These are phyloP conservation scores for Fukomys damarensis DNA, from an alignment of 2,113 vertebrate species.

Conservation along the genomic window DNA sequence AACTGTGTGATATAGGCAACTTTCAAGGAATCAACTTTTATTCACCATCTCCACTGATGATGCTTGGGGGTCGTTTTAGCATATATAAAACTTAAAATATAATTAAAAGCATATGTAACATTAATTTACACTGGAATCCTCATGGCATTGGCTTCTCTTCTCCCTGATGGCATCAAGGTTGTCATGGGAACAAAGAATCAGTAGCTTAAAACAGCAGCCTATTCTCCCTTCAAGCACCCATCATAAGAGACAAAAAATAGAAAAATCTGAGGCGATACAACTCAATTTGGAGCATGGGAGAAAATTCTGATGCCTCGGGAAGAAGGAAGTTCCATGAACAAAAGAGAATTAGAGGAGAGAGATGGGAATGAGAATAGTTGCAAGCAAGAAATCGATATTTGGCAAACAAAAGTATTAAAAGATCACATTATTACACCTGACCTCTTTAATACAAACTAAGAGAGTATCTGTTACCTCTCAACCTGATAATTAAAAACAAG, in stretches of 20 bases:
- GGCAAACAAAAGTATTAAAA: constrained; percentile 41
- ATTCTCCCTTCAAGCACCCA: constrained; percentile 50
- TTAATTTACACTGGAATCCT: constrained; percentile 78
- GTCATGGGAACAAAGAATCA: constrained; percentile 84
- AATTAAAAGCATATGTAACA: constrained; percentile 73
- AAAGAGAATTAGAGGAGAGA: background rate
- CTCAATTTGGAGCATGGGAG: background rate
- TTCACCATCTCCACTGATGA: background rate
- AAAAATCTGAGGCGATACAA: constrained; percentile 61
- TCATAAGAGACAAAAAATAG: constrained; percentile 38
- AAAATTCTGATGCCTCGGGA: constrained; percentile 49
- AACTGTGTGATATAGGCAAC: background rate
- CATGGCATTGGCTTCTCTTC: constrained; percentile 54
- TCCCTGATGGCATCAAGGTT: constrained; percentile 81
- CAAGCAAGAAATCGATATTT: constrained; percentile 44
- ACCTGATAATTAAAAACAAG: constrained; percentile 56
- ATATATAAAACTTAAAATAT: constrained; percentile 63
- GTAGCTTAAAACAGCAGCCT: constrained; percentile 59
- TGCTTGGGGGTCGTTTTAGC: constrained; percentile 15
- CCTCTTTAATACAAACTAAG: constrained; percentile 7
- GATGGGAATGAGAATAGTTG: background rate
- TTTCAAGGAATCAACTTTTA: constrained; percentile 16
- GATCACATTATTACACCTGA: constrained; percentile 25
- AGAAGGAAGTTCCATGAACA: background rate
- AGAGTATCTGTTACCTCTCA: constrained; percentile 67